phyloP scores from a whole-genome alignment of 2,888 invertebrate genomes.

The Phyllotreta striolata region DNA sequence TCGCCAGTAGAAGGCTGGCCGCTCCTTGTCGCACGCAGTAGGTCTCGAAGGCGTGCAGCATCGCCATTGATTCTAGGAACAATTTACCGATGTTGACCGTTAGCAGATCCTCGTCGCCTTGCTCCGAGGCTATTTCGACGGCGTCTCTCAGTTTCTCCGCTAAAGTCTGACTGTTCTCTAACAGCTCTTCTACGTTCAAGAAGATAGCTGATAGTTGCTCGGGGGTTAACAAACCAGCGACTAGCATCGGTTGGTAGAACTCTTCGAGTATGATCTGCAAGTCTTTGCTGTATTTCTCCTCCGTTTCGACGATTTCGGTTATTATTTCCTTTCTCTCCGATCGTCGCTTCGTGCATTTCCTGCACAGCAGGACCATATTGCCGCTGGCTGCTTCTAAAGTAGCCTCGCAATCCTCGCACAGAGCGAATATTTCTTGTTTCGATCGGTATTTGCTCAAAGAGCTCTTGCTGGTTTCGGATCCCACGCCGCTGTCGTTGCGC shows the following conservation, averaged over 20 bases:
- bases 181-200: slow-evolving; percentile 90
- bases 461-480: slow-evolving; percentile 89
- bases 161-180: slow-evolving; percentile 84
- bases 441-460: slow-evolving; percentile 78
- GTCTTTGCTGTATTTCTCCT: slow-evolving; percentile 94
- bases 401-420: slow-evolving; percentile 88
- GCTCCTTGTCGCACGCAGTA: slow-evolving; percentile 94
- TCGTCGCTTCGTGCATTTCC: slow-evolving; percentile 87
- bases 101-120: slow-evolving; percentile 82
- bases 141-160: slow-evolving; percentile 87
- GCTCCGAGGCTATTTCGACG: slow-evolving; percentile 84
- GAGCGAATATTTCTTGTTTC: slow-evolving; percentile 64
- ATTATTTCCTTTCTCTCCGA: slow-evolving; percentile 93
- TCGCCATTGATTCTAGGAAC: slow-evolving; percentile 88
- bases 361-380: slow-evolving; percentile 83
- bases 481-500: slow-evolving; percentile 91
- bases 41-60: slow-evolving; percentile 94
- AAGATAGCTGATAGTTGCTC: slow-evolving; percentile 93
- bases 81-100: slow-evolving; percentile 91
- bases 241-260: slow-evolving; percentile 91
- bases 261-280: slow-evolving; percentile 92
- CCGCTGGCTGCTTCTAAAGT: slow-evolving; percentile 75
- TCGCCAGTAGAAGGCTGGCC: slow-evolving; percentile 86
- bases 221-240: slow-evolving; percentile 88
- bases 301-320: slow-evolving; percentile 94